Percentiles rank a stretch among this genome's conserved stretches.
Conservation (phyloP, 2,888 invertebrate species). For the Morinoia aosen region DNA sequence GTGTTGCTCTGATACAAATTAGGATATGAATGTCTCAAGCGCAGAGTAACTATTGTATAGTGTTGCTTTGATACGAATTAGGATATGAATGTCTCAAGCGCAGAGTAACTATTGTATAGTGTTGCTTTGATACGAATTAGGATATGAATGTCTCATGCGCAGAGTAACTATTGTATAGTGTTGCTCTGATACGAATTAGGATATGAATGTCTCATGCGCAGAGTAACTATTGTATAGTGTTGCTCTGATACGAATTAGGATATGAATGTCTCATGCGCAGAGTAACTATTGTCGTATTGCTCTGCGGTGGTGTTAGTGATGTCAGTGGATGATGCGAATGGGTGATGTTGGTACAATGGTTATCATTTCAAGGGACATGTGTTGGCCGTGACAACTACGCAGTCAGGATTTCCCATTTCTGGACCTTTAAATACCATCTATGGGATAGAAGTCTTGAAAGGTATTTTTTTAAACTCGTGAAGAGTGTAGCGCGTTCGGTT, state of each 20-base stretch:
- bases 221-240: neutral
- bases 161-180: too few relatives aligned
- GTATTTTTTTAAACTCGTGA: too few relatives aligned
- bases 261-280: neutral
- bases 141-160: too few relatives aligned
- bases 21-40: neutral
- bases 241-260: neutral
- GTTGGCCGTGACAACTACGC: too few relatives aligned
- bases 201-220: neutral
- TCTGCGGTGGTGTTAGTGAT: neutral
- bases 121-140: neutral
- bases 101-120: neutral
- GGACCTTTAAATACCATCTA: too few relatives aligned
- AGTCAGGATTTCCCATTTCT: too few relatives aligned
- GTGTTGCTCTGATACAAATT: neutral
- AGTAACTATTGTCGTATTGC: neutral
- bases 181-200: too few relatives aligned
- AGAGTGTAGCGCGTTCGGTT: too few relatives aligned
- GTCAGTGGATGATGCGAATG: too few relatives aligned
- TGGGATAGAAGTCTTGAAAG: too few relatives aligned
- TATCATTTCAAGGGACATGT: too few relatives aligned
- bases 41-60: neutral
- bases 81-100: neutral
- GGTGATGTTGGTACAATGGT: too few relatives aligned
- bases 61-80: neutral